A percentile compares a stretch with the other conserved stretches of the same genome.
Evolutionary conservation across 2,113 vertebrate species (phyloP).

Genomic region (Bos taurus): DNA sequence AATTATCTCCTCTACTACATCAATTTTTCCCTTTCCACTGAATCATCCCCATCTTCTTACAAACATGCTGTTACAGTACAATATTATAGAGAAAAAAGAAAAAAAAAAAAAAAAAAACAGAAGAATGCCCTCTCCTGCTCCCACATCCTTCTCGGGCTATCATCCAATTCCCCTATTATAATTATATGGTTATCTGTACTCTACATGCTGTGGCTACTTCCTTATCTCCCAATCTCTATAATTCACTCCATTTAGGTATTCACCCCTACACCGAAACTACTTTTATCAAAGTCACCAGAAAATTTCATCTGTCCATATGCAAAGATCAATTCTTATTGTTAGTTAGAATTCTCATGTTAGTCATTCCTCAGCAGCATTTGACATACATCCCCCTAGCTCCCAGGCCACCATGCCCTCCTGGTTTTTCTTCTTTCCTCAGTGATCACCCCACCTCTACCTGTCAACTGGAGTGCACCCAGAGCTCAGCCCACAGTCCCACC

Average conservation of each 20-base stretch:
- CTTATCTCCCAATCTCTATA: not conserved
- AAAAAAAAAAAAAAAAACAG: no score
- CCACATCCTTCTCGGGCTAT: not conserved
- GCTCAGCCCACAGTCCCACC: not conserved
- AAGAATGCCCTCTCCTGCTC: not conserved
- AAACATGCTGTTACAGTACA: not conserved
- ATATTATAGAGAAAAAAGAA: accelerated
- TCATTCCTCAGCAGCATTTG: not conserved
- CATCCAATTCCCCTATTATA: not conserved
- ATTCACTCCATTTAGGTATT: not conserved
- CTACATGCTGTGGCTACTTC: not conserved
- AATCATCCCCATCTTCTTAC: not conserved
- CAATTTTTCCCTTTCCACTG: not conserved
- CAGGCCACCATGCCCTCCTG: not conserved
- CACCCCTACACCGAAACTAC: not conserved
- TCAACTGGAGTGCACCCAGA: not conserved
- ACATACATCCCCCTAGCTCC: not conserved
- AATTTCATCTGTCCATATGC: not conserved
- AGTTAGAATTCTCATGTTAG: not conserved
- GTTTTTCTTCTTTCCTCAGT: not conserved
- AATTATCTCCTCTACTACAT: not conserved
- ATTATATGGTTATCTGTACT: not conserved
- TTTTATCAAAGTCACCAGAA: not conserved
- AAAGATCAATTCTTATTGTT: not conserved
- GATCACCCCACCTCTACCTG: not conserved